Evolutionary conservation across 2,113 vertebrate species (phyloP), one percentile per base, ranked within the genome.

Genomic region (Microcebus ravelobensis): DNA sequence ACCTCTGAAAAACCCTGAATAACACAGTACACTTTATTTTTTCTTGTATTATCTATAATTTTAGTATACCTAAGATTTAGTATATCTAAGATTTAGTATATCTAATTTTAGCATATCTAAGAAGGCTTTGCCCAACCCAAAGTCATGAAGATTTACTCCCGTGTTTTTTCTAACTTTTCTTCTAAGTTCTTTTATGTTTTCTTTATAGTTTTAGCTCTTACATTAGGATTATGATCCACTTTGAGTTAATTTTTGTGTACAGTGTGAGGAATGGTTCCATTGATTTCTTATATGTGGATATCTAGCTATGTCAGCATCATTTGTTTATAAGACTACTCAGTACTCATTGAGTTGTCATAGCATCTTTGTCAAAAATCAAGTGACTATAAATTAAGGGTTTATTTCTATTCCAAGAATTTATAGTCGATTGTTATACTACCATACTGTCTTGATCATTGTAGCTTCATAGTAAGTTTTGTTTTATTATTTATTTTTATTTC

Each of bases 191-290:
- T 57, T 21, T 21, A 21, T 57, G 6, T 57, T 57, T 57, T 57
- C 55, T 21, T 57, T 14, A 67, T 29, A 45, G 27, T 50, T 90
- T 87, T 55, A 77, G 42, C 18, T 91, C 4, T 83, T 90, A 80
- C 9, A 63, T 63, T 82, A 50, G 34, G 57, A 65, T 3, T 31
- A 15, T 27, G 23, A 13, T 73, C 23, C 15, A 31, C 31, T 81
- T 92, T 83, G 67, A 77, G 21, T 90, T 87, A 81, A 90, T 50
- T 87, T 88, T 77, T 94, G 23, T 52, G 12, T 80, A 59, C 36
- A 27, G 12, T 57, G 10, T 71, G 31, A 92, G 31, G 36, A 55
- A 57, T 39, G 14, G 8, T 48, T 86, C 39, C 20, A 70, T 50
- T 89, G 4, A 89, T 92, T 50, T 9, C 74, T 59, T 59, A 23